Base-by-base conservation (phyloP, 2,113 vertebrate species). In the Colius striatus region DNA sequence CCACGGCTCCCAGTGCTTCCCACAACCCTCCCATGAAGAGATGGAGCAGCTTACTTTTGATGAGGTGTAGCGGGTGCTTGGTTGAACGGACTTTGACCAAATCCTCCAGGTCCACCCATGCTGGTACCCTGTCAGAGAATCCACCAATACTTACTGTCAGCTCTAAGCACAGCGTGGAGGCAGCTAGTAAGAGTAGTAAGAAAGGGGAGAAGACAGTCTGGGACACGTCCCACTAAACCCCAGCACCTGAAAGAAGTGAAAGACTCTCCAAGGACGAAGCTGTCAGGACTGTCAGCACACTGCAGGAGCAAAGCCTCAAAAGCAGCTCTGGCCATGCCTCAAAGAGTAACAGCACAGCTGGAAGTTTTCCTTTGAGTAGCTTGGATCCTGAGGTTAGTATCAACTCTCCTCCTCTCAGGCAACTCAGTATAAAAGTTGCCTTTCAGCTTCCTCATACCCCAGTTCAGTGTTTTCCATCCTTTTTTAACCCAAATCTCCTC, bases 71-170 rank as follows among this genome's bases (percentile, higher is more conserved):
- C 96, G 11, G 98, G 98, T 72, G 99, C 98, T 97, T 99, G 99
- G 98, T 98, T 98, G 98, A 99, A 99, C 43, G 99, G 99, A 96
- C 97, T 99, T 96, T 99, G 98, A 81, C 98, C 98, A 48, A 99
- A 99, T 97, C 98, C 98, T 97, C 98, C 98, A 87, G 98, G 98
- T 63, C 98, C 98, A 85, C 98, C 98, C 36, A 99, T 98, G 83
- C 98, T 97, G 57, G 98, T 96, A 82, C 99, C 99, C 99, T 99
- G 97, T 75, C 84, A 91, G 25, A 92, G 62, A 95, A 94, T 62
- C 80, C 96, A 96, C 86, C 96, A 82, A 92, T 5, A 92, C 13
- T 96, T 87, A 89, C 90, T 76, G 70, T 41, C 83, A 73, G 84
- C 77, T 84, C 76, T 76, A 72, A 73, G 50, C 21, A 68, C 26